These are phyloP conservation scores for Nemopilema nomurai DNA, from an alignment of 30 jellyfish, hydroid and myxozoan species.

Conservation along the genomic window DNA sequence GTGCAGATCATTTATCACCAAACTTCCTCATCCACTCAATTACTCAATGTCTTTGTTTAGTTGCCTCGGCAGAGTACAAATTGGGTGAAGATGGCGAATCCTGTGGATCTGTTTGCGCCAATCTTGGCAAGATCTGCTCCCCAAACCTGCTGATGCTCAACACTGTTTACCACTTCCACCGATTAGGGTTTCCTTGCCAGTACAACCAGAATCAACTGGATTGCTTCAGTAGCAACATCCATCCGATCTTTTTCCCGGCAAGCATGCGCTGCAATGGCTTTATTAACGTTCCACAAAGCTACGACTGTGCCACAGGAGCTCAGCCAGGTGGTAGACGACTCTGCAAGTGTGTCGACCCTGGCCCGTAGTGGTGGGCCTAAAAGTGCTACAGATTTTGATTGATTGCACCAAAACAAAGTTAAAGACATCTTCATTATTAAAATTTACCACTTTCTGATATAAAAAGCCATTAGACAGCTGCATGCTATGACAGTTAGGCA, in stretches of 20 bases:
- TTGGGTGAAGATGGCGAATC: slow-evolving; percentile 36
- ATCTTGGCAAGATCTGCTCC: slow-evolving; percentile 20
- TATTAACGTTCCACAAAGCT: slow-evolving; percentile 27
- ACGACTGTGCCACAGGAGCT: slow-evolving; percentile 36
- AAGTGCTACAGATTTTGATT: no score
- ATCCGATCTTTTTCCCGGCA: slow-evolving; percentile 14
- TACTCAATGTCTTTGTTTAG: not conserved
- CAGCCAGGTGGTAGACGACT: slow-evolving; percentile 10
- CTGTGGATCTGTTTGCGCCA: slow-evolving; percentile 22
- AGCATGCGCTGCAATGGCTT: slow-evolving; percentile 23
- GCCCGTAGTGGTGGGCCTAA: not conserved
- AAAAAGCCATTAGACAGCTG: no score
- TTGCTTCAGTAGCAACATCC: slow-evolving; percentile 4
- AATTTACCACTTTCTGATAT: no score
- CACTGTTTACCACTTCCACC: slow-evolving; percentile 31
- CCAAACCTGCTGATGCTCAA: slow-evolving; percentile 14
- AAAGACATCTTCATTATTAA: no score
- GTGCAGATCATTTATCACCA: no score
- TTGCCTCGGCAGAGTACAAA: not conserved
- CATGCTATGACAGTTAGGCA: no score
- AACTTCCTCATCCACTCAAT: no score
- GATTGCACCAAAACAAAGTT: no score
- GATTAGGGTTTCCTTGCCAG: slow-evolving; percentile 23
- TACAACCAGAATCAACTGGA: slow-evolving; percentile 14
- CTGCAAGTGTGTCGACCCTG: slow-evolving; percentile 36